Conservation (phyloP, 2,888 invertebrate genomes). For the Ectemnius continuus region DNA sequence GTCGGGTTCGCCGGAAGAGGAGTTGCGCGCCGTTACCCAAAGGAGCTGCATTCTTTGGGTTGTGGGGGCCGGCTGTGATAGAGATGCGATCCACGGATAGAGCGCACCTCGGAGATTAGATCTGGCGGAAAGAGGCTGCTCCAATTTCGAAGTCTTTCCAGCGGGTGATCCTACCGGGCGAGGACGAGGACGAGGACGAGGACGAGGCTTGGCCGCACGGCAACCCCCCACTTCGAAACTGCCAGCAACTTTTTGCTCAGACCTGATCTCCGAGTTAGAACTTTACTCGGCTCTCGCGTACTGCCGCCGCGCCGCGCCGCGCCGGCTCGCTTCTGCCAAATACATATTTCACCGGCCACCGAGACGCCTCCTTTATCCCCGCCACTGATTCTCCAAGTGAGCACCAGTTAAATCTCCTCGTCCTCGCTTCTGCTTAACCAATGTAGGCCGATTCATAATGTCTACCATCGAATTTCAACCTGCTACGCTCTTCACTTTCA, state of each 20-base stretch:
- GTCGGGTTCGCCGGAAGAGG: background rate
- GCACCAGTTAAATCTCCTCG: too few relatives aligned
- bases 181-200: constrained; percentile 4
- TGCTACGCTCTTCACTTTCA: too few relatives aligned
- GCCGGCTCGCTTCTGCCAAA: too few relatives aligned
- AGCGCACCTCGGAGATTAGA: constrained; percentile 16
- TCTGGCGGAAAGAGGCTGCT: constrained; percentile 7
- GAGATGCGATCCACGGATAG: constrained; percentile 11
- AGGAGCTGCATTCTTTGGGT: constrained; percentile 5
- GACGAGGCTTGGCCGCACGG: background rate
- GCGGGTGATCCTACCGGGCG: background rate
- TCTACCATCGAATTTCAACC: too few relatives aligned
- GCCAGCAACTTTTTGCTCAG: constrained; percentile 16
- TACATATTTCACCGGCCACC: too few relatives aligned
- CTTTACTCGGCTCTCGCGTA: background rate
- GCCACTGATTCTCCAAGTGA: too few relatives aligned
- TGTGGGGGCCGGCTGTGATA: background rate
- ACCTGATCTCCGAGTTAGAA: background rate
- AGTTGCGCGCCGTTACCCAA: constrained; percentile 8
- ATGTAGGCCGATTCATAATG: too few relatives aligned
- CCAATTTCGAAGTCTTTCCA: constrained; percentile 5
- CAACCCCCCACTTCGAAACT: constrained; percentile 9
- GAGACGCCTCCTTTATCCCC: too few relatives aligned
- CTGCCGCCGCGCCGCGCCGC: too few relatives aligned
- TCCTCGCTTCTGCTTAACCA: too few relatives aligned